Conservation (phyloP, 2,797 vertebrate genomes). For the Pipistrellus pipistrellus region DNA sequence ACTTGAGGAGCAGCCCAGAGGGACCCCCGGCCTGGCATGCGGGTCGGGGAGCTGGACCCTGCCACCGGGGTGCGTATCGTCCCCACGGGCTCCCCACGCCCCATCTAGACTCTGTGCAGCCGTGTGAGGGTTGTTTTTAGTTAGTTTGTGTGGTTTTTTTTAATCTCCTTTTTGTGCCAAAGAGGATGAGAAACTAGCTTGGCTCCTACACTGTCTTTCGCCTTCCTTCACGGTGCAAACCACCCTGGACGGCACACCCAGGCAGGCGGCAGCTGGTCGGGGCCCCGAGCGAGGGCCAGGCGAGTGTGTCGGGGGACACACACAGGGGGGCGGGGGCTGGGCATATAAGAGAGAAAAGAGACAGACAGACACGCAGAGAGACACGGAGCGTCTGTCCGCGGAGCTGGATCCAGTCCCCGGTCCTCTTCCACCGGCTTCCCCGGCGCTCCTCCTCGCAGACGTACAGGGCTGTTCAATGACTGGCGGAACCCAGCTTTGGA, state of each 20-base stretch:
- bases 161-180: neutral
- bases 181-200: neutral
- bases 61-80: neutral
- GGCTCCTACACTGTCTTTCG: slow-evolving; percentile 41
- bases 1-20: neutral
- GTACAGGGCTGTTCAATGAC: no score
- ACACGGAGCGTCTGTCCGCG: no score
- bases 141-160: no score
- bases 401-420: no score
- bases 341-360: no score
- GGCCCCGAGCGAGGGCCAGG: neutral
- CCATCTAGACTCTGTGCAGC: slow-evolving; percentile 11
- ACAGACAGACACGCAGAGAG: no score
- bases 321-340: no score
- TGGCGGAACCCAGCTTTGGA: no score
- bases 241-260: neutral
- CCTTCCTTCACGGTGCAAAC: neutral
- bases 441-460: no score
- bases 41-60: rapidly evolving
- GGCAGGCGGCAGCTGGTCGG: neutral
- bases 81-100: neutral
- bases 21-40: neutral
- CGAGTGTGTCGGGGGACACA: no score
- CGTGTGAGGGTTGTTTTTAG: slow-evolving; percentile 49
- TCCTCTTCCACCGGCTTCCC: no score